Evolutionary conservation across 2,888 invertebrate species (phyloP).

Genomic region (Rotaria socialis): DNA sequence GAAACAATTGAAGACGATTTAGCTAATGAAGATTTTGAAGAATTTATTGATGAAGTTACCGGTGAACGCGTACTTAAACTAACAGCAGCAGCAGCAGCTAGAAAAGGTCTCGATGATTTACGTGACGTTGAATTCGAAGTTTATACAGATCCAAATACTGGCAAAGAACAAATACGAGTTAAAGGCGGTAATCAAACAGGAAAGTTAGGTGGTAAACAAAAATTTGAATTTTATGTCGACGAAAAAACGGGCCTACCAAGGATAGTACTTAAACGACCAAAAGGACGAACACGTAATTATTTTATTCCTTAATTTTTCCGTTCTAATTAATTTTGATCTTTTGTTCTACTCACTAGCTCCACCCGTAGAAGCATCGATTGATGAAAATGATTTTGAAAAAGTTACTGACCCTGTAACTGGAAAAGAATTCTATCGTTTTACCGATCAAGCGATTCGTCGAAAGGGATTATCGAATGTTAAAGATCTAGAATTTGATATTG

Average conservation of each 20-base stretch:
- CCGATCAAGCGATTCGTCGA: neutral
- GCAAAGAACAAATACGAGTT: no score
- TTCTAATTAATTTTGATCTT: no score
- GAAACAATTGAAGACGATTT: neutral
- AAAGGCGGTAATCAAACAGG: no score
- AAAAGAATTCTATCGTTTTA: constrained; percentile 31
- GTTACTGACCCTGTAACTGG: constrained; percentile 43
- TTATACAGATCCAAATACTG: no score
- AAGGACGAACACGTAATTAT: no score
- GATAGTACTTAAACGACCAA: no score
- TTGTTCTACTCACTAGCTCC: no score
- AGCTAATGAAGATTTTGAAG: neutral
- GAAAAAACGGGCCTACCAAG: no score
- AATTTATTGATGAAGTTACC: neutral
- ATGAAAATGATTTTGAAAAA: constrained; percentile 38
- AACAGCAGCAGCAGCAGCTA: neutral
- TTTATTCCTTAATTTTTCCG: no score
- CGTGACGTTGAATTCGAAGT: neutral
- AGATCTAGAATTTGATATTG: neutral
- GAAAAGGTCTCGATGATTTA: neutral
- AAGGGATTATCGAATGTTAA: neutral
- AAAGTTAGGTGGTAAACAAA: no score
- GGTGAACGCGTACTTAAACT: neutral
- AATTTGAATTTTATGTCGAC: no score
- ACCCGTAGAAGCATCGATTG: neutral